These are phyloP conservation scores for Marcusenius ussheri DNA, from an alignment of 2,113 vertebrate genomes.

Conservation along the genomic window DNA sequence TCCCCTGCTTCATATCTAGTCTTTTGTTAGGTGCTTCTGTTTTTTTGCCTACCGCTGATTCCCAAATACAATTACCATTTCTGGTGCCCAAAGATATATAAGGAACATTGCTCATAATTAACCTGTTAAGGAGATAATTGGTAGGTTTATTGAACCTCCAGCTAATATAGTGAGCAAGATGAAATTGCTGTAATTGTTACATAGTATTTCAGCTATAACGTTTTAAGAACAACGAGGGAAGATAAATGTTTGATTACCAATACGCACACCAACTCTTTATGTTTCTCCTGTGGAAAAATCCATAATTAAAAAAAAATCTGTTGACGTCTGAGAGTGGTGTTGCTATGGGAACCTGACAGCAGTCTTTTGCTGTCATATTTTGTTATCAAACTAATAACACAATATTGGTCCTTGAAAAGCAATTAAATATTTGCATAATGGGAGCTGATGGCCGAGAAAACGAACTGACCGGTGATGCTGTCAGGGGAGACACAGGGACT, in stretches of 20 bases:
- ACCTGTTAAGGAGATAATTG: not conserved
- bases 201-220: not conserved
- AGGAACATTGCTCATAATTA: not conserved
- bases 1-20: not conserved
- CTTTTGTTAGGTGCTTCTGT: not conserved
- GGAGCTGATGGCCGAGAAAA: not conserved
- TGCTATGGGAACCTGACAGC: constrained; percentile 5
- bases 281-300: constrained; percentile 1
- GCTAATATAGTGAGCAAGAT: not conserved
- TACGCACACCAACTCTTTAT: not conserved
- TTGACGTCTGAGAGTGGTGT: not conserved
- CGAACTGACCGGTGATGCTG: not conserved
- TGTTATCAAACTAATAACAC: not conserved
- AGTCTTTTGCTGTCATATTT: constrained; percentile 4
- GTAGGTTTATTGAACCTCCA: not conserved
- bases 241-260: not conserved
- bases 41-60: not conserved
- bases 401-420: not conserved
- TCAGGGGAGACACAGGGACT: not conserved
- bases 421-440: constrained; percentile 24
- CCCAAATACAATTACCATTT: not conserved
- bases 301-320: not conserved
- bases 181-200: not conserved
- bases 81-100: not conserved
- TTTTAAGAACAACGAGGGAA: not conserved